Conservation (phyloP, 2,113 vertebrate species). For the Stercorarius parasiticus region DNA sequence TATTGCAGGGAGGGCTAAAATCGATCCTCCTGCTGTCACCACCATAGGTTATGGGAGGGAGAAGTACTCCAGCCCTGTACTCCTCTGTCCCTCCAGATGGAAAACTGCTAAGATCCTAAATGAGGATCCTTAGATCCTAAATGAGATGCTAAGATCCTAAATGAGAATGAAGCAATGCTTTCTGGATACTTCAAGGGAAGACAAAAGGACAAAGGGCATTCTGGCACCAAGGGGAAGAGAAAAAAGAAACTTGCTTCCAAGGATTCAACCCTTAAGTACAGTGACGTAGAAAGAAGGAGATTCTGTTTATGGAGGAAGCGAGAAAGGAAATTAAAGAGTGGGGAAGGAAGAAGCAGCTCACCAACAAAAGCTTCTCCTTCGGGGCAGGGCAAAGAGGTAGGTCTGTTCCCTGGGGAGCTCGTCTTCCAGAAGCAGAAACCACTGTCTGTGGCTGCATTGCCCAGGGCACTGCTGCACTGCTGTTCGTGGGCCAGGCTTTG, state of each 20-base stretch:
- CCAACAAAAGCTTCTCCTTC: neutral
- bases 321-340: neutral
- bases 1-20: neutral
- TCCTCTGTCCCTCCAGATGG: neutral
- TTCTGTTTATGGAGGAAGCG: neutral
- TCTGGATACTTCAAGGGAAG: neutral
- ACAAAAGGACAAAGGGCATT: neutral
- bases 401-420: neutral
- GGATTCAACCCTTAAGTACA: neutral
- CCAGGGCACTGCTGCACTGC: neutral
- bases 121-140: neutral
- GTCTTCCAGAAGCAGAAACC: neutral
- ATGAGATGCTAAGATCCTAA: neutral
- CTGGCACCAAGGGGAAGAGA: neutral
- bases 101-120: neutral
- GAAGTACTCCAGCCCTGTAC: neutral
- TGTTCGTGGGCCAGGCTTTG: neutral
- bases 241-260: neutral
- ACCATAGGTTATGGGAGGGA: neutral
- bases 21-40: neutral
- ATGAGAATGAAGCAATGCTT: neutral
- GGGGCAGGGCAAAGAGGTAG: neutral
- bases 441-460: neutral
- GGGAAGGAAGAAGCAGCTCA: neutral
- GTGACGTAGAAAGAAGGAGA: constrained; percentile 10